phyloP scores from a whole-genome alignment of 1,140 invertebrate genomes.

The Cryptotermes secundus region DNA sequence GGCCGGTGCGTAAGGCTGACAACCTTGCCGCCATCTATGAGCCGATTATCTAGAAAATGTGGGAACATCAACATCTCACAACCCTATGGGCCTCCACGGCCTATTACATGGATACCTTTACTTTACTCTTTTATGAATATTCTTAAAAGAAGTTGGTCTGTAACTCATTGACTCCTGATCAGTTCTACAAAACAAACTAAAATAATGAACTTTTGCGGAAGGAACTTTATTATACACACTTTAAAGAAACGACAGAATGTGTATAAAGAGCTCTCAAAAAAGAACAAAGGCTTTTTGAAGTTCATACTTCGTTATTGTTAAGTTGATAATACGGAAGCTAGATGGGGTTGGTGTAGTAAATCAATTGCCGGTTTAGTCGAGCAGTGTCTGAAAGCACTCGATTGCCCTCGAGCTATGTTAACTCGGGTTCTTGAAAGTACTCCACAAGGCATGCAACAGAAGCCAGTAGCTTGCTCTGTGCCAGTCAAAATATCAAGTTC shows the following conservation, averaged over 20 bases:
- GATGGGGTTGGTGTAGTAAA: conserved; percentile 15
- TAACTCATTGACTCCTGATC: not conserved
- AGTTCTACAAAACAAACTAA: not conserved
- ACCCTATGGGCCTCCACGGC: too few relatives aligned
- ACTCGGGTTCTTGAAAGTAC: not conserved
- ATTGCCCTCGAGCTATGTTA: not conserved
- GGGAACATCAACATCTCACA: too few relatives aligned
- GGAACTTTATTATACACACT: conserved; percentile 20
- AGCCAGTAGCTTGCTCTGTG: not conserved
- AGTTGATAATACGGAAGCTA: not conserved
- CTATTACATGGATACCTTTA: too few relatives aligned
- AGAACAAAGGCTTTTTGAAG: conserved; percentile 13
- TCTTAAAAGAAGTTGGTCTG: too few relatives aligned
- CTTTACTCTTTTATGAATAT: too few relatives aligned
- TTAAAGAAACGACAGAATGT: not conserved
- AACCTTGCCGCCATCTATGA: too few relatives aligned
- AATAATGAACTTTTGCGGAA: not conserved
- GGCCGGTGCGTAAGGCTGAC: too few relatives aligned
- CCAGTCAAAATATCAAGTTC: not conserved
- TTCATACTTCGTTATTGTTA: conserved; percentile 18
- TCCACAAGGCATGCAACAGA: not conserved
- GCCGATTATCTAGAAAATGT: too few relatives aligned
- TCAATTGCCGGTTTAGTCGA: not conserved
- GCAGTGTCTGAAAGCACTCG: not conserved
- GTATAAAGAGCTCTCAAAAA: not conserved